Base-by-base conservation (phyloP, 1,140 invertebrate genomes). In the Manduca sexta region DNA sequence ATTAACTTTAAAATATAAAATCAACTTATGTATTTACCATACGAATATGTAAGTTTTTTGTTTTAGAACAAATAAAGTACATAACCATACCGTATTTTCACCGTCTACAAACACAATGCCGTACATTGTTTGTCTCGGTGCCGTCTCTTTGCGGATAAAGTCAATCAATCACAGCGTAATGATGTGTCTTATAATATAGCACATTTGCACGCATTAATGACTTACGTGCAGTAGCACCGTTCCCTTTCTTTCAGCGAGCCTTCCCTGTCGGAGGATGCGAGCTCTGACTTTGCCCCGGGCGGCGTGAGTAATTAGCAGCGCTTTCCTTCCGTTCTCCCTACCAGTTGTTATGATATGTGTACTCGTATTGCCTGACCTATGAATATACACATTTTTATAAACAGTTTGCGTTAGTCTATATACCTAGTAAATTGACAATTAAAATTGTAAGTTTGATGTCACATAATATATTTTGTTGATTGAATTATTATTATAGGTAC, bases 221-320 rank as follows among this genome's bases (percentile, higher is more conserved):
- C 26, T 49, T 39, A 37, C 38, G 42, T 51, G 31, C 12, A 45
- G 45, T 40, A 33, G 37, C 43, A 49, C 31, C 58, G 34, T 56
- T 64, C 50, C 47, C 48, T 40, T 45, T 38, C 49, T 55, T 54
- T 52, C 52, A 55, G 37, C 31, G 46, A 17, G 33, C 15, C 43
- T 58, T 45, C 43, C 45, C 42, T 45, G 38, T 18, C 18, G 50
- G 44, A 54, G 50, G 44, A 49, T 45, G 56, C 48, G 49, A 63
- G 63, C 37, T 37, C 21, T 45, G 45, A 41, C 45, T 49, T 53
- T 35, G 64, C 60, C 62, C 49, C 55, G 57, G 69, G 71, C 69
- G 64, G 55, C 57, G 66, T 63, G 61, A 66, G 77, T 81, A 81
- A 81, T 83, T 83, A 83, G 79, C 70, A 52, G 44, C 54, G 67